Evolutionary conservation across 2,888 invertebrate genomes (phyloP).

Genomic region (Plagiodera versicolora): DNA sequence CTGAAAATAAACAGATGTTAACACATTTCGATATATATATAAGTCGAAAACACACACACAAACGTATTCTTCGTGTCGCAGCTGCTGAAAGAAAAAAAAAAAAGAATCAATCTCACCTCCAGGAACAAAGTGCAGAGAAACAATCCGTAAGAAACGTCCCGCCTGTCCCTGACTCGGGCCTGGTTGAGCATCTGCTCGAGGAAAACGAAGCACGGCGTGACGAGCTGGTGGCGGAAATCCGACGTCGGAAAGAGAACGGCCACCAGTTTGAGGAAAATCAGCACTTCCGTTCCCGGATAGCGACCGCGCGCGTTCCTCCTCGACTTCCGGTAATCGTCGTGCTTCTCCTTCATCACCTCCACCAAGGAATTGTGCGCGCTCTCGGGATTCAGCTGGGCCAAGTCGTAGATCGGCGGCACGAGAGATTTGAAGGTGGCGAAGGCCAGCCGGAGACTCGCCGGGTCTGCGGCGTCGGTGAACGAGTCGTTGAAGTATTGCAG

Average conservation of each 20-base stretch:
- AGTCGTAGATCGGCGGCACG: slow-evolving; percentile 62
- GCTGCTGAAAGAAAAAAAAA: too few species aligned
- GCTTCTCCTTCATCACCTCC: slow-evolving; percentile 75
- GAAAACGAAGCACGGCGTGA: slow-evolving; percentile 82
- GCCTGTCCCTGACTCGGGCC: slow-evolving; percentile 64
- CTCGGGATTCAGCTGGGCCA: slow-evolving; percentile 71
- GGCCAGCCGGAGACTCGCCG: slow-evolving; percentile 55
- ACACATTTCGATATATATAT: neutral
- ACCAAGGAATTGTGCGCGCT: slow-evolving; percentile 67
- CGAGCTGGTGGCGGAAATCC: slow-evolving; percentile 85
- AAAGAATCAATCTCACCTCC: too few species aligned
- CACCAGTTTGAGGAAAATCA: slow-evolving; percentile 81
- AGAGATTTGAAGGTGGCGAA: slow-evolving; percentile 65
- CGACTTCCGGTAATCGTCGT: slow-evolving; percentile 65
- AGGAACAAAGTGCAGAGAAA: slow-evolving; percentile 72
- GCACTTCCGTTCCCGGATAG: slow-evolving; percentile 68
- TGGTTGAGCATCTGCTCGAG: slow-evolving; percentile 77
- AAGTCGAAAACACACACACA: too few species aligned
- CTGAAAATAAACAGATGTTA: slow-evolving; percentile 56
- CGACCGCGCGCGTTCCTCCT: slow-evolving; percentile 60
- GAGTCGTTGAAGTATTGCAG: slow-evolving; percentile 77
- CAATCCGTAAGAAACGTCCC: slow-evolving; percentile 76
- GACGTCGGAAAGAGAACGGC: slow-evolving; percentile 85
- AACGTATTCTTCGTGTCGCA: too few species aligned
- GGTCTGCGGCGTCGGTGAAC: slow-evolving; percentile 53